phyloP scores from a whole-genome alignment of 2,888 invertebrate genomes.

The Hirtodrosophila trivittata region DNA sequence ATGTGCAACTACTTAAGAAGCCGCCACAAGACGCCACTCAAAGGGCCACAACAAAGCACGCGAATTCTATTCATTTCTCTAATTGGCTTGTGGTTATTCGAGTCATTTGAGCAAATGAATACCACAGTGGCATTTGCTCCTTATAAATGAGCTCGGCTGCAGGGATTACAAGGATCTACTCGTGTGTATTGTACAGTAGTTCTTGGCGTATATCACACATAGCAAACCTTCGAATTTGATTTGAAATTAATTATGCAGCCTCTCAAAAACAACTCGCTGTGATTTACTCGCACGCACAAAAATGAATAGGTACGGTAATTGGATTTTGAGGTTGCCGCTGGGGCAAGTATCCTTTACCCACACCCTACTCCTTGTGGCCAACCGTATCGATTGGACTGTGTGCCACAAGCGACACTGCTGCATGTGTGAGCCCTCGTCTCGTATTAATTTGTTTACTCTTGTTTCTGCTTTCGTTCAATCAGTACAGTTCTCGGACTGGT shows the following conservation, averaged over 20 bases:
- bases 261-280: slow-evolving; percentile 15
- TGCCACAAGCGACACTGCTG: not conserved
- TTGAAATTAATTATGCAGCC: slow-evolving; percentile 42
- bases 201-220: no score
- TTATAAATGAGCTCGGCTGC: no score
- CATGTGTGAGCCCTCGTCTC: slow-evolving; percentile 14
- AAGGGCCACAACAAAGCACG: not conserved
- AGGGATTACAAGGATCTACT: no score
- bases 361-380: not conserved
- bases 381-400: slow-evolving; percentile 17
- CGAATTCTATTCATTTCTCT: not conserved
- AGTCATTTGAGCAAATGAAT: not conserved
- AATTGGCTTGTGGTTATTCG: slow-evolving; percentile 1
- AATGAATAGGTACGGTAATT: slow-evolving; percentile 41
- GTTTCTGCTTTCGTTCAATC: slow-evolving; percentile 23
- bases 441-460: slow-evolving; percentile 54
- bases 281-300: slow-evolving; percentile 14
- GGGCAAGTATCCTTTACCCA: not conserved
- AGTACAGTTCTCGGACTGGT: not conserved
- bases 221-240: not conserved
- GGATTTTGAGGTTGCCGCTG: slow-evolving; percentile 54
- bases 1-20: slow-evolving; percentile 25
- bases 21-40: no score
- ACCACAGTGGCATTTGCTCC: no score
- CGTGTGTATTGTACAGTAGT: no score